A percentile compares a stretch with the other conserved stretches of the same genome.
phyloP scores from a whole-genome alignment of 1,140 invertebrate genomes.

The Drosophila gunungcola region DNA sequence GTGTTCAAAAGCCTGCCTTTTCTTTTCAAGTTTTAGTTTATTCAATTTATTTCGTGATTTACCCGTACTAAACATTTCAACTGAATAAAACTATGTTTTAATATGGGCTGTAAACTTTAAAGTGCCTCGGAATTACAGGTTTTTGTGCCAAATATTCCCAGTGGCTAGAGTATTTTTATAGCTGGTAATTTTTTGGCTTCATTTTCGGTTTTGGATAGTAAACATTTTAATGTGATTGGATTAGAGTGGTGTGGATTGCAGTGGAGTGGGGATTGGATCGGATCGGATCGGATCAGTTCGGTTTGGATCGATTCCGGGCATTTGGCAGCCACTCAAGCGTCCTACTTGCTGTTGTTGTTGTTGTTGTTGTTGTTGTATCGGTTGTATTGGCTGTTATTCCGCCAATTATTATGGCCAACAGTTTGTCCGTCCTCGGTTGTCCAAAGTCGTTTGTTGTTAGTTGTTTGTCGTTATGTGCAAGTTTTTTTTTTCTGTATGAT shows the following conservation, averaged over 20 bases:
- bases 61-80: background rate
- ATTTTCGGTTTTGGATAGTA: conserved; percentile 30
- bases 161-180: conserved; percentile 30
- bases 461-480: conserved; percentile 56
- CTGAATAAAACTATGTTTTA: background rate
- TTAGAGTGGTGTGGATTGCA: conserved; percentile 10
- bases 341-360: conserved; percentile 47
- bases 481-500: conserved; percentile 36
- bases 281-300: background rate
- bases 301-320: conserved; percentile 32
- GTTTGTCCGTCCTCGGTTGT: conserved; percentile 25
- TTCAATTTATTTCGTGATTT: background rate
- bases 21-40: background rate
- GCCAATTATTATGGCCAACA: conserved; percentile 69
- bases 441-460: conserved; percentile 21
- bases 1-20: too few relatives aligned
- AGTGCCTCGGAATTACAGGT: background rate
- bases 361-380: conserved; percentile 22
- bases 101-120: conserved; percentile 1
- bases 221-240: conserved; percentile 33
- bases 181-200: conserved; percentile 25
- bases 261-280: conserved; percentile 5
- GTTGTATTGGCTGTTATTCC: conserved; percentile 18
- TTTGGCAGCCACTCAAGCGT: conserved; percentile 60
- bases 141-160: conserved; percentile 1